Conservation (phyloP, 1,140 invertebrate genomes). For the Ganaspis sp. region DNA sequence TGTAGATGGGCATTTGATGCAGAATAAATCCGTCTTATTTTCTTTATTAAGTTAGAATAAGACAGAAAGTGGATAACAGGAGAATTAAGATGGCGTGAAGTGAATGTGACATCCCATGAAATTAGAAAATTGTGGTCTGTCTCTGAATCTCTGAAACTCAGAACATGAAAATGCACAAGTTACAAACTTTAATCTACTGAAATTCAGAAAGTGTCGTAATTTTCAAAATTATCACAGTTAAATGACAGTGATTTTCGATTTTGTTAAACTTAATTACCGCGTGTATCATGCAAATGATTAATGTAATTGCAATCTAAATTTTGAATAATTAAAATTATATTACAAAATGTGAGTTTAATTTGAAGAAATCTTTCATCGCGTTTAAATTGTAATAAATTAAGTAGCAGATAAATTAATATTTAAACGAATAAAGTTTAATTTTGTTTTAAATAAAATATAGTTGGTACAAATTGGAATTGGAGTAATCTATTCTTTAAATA, state of each 20-base stretch:
- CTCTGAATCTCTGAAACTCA: neutral
- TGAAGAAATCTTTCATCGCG: no score
- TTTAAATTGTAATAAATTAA: no score
- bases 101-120: slow-evolving; percentile 22
- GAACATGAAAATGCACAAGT: neutral
- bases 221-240: neutral
- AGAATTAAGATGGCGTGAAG: slow-evolving; percentile 17
- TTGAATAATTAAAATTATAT: no score
- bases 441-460: no score
- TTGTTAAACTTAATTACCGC: neutral
- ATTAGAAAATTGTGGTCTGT: slow-evolving; percentile 18
- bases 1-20: neutral
- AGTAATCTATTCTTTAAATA: no score
- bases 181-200: neutral
- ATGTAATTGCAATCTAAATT: no score
- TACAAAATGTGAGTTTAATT: no score
- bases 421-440: no score
- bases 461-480: no score
- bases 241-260: neutral
- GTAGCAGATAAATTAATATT: no score
- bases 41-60: slow-evolving; percentile 7
- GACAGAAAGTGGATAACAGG: slow-evolving; percentile 16
- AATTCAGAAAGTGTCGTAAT: neutral
- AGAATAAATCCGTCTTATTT: neutral
- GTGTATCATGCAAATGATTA: no score